Conservation (phyloP, 1,140 invertebrate species). For the Sarcophaga peregrina region DNA sequence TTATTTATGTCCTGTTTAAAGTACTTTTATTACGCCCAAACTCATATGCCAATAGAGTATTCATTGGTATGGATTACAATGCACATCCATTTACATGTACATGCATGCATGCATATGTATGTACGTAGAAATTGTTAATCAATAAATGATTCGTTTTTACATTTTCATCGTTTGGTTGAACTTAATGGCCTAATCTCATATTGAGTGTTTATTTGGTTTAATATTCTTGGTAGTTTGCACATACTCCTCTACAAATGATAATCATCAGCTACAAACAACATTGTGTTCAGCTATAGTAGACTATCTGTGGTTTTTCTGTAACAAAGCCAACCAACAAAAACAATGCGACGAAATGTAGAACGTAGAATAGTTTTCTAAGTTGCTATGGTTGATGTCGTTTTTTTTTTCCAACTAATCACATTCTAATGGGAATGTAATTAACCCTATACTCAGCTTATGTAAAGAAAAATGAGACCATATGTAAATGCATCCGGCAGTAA, state of each 20-base stretch:
- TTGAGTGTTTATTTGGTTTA: slow-evolving; percentile 21
- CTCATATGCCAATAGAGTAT: too few species aligned
- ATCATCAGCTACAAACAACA: neutral
- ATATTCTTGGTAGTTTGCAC: slow-evolving; percentile 14
- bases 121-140: neutral
- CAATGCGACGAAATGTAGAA: neutral
- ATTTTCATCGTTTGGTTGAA: neutral
- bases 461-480: neutral
- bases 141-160: neutral
- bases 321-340: neutral
- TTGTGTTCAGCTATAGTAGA: neutral
- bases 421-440: slow-evolving; percentile 67
- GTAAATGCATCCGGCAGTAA: too few species aligned
- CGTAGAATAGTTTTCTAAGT: slow-evolving; percentile 13
- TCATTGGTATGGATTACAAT: neutral
- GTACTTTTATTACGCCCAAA: too few species aligned
- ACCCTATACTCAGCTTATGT: slow-evolving; percentile 46
- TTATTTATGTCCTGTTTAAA: too few species aligned
- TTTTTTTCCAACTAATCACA: slow-evolving; percentile 65
- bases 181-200: slow-evolving; percentile 8
- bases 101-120: neutral
- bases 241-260: neutral
- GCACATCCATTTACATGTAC: neutral
- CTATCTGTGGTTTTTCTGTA: neutral
- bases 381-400: neutral